Base-by-base conservation (phyloP, 2,797 vertebrate species). In the Tadarida brasiliensis region DNA sequence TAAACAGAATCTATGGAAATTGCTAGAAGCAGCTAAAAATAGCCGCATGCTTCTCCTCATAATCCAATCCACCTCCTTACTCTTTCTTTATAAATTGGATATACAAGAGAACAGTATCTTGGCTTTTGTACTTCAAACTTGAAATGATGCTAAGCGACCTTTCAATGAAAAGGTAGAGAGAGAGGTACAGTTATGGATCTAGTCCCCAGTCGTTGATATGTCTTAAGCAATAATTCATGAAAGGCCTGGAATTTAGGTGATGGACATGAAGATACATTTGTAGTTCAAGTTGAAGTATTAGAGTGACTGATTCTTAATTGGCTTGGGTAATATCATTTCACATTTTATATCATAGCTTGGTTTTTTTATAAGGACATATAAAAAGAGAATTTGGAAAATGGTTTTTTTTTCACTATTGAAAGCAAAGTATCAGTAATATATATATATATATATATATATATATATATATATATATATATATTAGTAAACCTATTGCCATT, bases 311-410 rank as follows among this genome's bases (percentile, higher is more conserved):
- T 33, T 94, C 71, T 93, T 78, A 94, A 84, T 44, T 89, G 91
- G 16, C 65, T 90, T 81, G 16, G 16, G 14, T 74, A 84, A 84
- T 65, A 80, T 81, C 24, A 93, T 87, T 85, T 73, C 24, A 78
- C 3, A 68, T 65, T 85, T 76, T 65, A 78, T 88, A 89, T 47
- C 20, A 20, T 61, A 80, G 7, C 14, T 83, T 63, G 20, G 70
- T 93, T 86, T 93, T 93, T 78, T 86, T 12, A 51, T 56, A 12
- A 74, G 5, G 33, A 82, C 17, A 59, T 57, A 51, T 67, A 83
- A 89, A 87, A 90, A 88, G 17, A 84, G 11, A 94, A 76, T 95
- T 91, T 80, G 16, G 24, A 76, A 92, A 88, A 28, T 7, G 67
- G 7, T 63, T 49, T 73, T 91, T 74, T 74, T 91, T 97, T 70